These are phyloP conservation scores for Dunckerocampus dactyliophorus DNA, from an alignment of 2,113 vertebrate species.

Conservation along the genomic window DNA sequence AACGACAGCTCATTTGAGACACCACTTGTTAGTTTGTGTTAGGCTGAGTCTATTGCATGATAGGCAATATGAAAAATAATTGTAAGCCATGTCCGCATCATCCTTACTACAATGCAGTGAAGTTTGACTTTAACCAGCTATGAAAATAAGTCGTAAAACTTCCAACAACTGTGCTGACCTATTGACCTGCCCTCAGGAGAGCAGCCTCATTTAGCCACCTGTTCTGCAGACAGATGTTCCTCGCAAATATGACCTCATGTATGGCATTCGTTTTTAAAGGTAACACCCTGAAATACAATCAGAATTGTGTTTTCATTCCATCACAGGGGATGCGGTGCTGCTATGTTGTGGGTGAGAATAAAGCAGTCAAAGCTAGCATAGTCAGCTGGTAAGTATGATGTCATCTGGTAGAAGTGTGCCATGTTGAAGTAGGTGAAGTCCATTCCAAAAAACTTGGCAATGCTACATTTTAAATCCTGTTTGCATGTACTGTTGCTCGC, in stretches of 20 bases:
- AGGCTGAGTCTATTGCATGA: too few relatives aligned
- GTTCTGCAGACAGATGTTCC: background rate
- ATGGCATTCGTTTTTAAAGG: background rate
- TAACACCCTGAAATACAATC: background rate
- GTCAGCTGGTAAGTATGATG: conserved; percentile 58
- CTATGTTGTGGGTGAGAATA: conserved; percentile 8
- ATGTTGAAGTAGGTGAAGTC: conserved; percentile 39
- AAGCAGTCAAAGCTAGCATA: background rate
- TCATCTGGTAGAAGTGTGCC: conserved; percentile 47
- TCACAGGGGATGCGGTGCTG: too few relatives aligned
- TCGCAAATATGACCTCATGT: conserved; percentile 2
- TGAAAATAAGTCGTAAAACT: background rate
- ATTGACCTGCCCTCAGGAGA: background rate
- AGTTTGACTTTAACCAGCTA: too few relatives aligned
- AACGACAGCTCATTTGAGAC: too few relatives aligned
- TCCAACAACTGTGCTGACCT: too few relatives aligned
- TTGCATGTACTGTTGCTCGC: background rate
- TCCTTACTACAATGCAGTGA: too few relatives aligned
- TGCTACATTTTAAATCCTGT: background rate
- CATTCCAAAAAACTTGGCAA: conserved; percentile 22
- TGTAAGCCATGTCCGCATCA: too few relatives aligned
- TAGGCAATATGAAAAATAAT: too few relatives aligned
- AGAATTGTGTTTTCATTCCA: too few relatives aligned
- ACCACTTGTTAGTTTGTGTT: too few relatives aligned
- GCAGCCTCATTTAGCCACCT: conserved; percentile 1